These are phyloP conservation scores for Chydorus sphaericus DNA, from an alignment of 2,888 invertebrate species.

Conservation along the genomic window DNA sequence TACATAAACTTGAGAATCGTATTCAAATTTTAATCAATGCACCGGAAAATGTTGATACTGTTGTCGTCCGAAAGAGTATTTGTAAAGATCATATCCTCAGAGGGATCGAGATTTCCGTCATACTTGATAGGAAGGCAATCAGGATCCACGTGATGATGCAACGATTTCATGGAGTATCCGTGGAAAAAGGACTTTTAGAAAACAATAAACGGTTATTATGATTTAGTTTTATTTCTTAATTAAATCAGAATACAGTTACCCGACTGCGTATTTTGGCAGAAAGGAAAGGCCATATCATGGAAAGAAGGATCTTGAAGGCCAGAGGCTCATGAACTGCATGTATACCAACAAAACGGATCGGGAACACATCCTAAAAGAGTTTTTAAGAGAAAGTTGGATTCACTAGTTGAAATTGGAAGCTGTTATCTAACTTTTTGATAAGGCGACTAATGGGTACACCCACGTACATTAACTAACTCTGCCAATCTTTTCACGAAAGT, in stretches of 20 bases:
- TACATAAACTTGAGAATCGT: too few relatives aligned
- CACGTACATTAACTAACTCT: too few relatives aligned
- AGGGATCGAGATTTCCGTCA: constrained; percentile 42
- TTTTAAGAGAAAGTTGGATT: too few relatives aligned
- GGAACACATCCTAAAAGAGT: constrained; percentile 62
- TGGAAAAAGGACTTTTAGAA: constrained; percentile 44
- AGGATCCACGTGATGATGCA: constrained; percentile 56
- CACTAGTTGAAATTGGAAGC: too few relatives aligned
- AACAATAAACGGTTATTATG: too few relatives aligned
- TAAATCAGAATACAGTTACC: constrained; percentile 29
- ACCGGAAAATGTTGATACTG: too few relatives aligned
- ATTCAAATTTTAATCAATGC: too few relatives aligned
- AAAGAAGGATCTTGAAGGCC: constrained; percentile 77
- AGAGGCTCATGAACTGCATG: constrained; percentile 81
- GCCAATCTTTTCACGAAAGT: constrained; percentile 32
- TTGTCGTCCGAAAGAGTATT: neutral
- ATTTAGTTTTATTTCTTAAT: too few relatives aligned
- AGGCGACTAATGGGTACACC: too few relatives aligned
- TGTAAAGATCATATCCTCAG: neutral
- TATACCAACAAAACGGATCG: constrained; percentile 68
- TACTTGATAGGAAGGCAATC: constrained; percentile 54
- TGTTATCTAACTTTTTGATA: too few relatives aligned
- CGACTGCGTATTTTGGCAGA: constrained; percentile 67
- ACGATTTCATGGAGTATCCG: constrained; percentile 50
- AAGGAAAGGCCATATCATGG: constrained; percentile 76